Base-by-base conservation (phyloP, 2,888 invertebrate genomes). In the Standfussiana lucernea region DNA sequence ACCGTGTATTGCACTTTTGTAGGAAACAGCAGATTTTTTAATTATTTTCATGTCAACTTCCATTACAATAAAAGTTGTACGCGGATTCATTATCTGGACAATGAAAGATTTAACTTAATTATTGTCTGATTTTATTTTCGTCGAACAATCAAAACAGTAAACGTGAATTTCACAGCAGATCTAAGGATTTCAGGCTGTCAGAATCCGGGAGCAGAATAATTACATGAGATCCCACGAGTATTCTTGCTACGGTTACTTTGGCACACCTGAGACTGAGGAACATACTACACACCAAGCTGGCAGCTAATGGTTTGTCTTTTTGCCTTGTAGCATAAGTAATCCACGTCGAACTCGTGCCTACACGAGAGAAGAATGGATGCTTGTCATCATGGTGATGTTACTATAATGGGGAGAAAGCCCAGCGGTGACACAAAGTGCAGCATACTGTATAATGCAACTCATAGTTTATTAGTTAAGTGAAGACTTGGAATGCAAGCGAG, bases 391-490 rank as follows among this genome's bases (percentile, higher is more conserved):
- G 35, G 18, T 66, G 73, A 80, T 82, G 75, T 79, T 84, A 69
- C 83, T 83, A 45, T 62, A 80, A 66, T 59, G 47, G 24, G 40
- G 74, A 45, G 64, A 66, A 72, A 78, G 72, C 56, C 40, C 28
- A 75, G 42, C 68, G 28, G 76, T 64, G 76, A 64, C 45, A 75
- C n/a, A 64, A 50, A 79, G 71, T 82, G 83, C 83, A 80, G 18
- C 35, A 64, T 64, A 75, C 82, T 78, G 83, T 42, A 64, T 64
- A 75, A 80, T 78, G 83, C 67, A 78, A 71, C 71, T 83, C 71
- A 70, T 68, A 72, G 79, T 83, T 71, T 64, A 77, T 71, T 62
- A 71, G 66, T 40, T 45, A 82, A 65, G 45, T 67, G 66, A 77
- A 42, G 71, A 82, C 65, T 67, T 45, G 67, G 66, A 83, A 80